Evolutionary conservation across 2,113 vertebrate species (phyloP).

Genomic region (Blennius ocellaris): DNA sequence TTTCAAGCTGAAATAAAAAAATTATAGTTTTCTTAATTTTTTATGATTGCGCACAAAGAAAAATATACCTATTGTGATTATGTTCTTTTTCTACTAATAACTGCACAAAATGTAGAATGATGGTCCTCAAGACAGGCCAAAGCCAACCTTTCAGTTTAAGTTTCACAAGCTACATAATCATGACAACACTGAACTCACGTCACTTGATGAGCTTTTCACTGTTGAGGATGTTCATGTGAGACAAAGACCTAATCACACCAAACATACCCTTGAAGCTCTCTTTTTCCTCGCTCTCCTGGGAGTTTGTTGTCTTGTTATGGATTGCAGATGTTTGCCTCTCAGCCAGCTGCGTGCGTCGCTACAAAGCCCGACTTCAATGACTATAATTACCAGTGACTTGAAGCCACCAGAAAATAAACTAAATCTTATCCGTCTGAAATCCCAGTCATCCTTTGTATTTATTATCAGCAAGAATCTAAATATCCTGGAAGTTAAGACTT

Average conservation of each 20-base stretch:
- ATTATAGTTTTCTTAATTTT: too few species aligned
- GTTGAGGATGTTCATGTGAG: not conserved
- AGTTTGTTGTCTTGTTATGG: conserved; percentile 2
- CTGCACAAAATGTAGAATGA: not conserved
- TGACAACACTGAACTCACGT: not conserved
- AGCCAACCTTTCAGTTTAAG: too few species aligned
- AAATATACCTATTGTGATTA: too few species aligned
- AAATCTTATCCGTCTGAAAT: conserved; percentile 7
- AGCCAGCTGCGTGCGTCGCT: conserved; percentile 40
- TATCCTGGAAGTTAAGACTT: not conserved
- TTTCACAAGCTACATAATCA: not conserved
- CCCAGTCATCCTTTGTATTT: conserved; percentile 1
- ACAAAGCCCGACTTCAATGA: conserved; percentile 39
- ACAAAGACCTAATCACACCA: conserved; percentile 3
- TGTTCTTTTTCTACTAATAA: not conserved
- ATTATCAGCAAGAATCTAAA: conserved; percentile 5
- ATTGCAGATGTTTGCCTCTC: conserved; percentile 54
- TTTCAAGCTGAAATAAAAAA: too few species aligned
- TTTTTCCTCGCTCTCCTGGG: conserved; percentile 9
- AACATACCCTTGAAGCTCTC: not conserved
- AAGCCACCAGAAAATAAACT: conserved; percentile 9
- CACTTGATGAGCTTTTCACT: conserved; percentile 18
- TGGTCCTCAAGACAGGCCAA: not conserved
- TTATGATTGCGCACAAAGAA: too few species aligned
- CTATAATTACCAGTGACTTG: conserved; percentile 43